Conservation (phyloP, 2,888 invertebrate species). For the Amphiduros pacificus region DNA sequence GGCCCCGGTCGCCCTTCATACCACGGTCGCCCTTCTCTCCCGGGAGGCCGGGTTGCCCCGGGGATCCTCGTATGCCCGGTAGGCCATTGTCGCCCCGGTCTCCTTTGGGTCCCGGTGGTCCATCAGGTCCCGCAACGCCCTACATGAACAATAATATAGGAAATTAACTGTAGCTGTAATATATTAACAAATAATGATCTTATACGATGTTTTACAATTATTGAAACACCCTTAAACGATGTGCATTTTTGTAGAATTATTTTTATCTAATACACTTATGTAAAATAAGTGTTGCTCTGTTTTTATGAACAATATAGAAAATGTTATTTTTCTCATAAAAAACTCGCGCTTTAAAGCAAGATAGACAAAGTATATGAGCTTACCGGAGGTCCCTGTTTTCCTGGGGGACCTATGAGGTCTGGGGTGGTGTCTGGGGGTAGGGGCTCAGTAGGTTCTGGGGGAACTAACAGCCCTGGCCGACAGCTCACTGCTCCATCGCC, state of each 20-base stretch:
- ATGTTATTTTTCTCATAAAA: no score
- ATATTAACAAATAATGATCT: no score
- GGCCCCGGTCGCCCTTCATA: background rate
- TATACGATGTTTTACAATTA: no score
- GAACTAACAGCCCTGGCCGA: slow-evolving; percentile 15
- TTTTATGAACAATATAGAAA: no score
- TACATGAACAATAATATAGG: background rate
- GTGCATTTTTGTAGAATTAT: no score
- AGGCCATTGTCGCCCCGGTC: background rate
- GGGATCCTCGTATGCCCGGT: background rate
- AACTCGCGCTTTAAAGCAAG: no score
- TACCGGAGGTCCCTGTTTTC: slow-evolving; percentile 2
- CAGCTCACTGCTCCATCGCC: slow-evolving; percentile 4
- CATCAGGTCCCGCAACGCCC: background rate
- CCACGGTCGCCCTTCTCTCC: background rate
- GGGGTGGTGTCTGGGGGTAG: background rate
- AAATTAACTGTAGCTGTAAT: background rate
- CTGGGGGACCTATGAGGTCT: background rate
- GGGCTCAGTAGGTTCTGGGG: slow-evolving; percentile 22
- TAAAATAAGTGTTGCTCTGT: no score
- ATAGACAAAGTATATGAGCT: no score
- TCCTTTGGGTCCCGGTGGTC: background rate
- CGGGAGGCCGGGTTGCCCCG: background rate
- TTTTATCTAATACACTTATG: no score
- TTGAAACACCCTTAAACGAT: no score